Conservation (phyloP, 2,113 vertebrate species). For the Mus spicilegus region DNA sequence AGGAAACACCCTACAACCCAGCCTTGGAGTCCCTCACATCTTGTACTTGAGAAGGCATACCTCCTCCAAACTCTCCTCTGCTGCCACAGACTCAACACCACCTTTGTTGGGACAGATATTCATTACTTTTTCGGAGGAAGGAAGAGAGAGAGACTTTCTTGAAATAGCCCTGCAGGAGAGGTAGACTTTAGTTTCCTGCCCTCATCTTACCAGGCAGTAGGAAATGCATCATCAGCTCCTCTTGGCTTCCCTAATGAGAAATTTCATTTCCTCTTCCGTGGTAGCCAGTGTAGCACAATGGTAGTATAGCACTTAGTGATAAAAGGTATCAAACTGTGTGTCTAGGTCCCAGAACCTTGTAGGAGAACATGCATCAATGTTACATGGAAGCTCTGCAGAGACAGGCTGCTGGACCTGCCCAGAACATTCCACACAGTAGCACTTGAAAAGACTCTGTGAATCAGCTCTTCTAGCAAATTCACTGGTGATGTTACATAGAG, state of each 20-base stretch:
- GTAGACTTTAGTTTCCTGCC: no score
- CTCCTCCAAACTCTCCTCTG: neutral
- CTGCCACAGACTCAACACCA: neutral
- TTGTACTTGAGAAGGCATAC: neutral
- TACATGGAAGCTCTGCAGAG: neutral
- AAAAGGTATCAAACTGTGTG: neutral
- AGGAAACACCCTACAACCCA: neutral
- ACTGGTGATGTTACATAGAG: neutral
- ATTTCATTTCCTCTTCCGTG: neutral
- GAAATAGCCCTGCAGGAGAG: neutral
- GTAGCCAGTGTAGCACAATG: neutral
- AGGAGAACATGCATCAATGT: neutral
- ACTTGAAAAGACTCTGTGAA: neutral
- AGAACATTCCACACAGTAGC: neutral
- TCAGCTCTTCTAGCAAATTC: neutral
- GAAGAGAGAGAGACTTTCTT: neutral
- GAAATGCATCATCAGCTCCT: neutral
- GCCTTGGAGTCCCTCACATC: neutral
- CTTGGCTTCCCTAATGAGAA: neutral
- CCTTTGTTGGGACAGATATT: neutral
- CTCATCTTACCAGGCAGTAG: neutral
- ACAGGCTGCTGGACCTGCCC: neutral
- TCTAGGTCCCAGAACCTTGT: neutral
- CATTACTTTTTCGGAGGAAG: neutral
- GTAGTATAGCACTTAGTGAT: neutral